Evolutionary conservation across 2,113 vertebrate species (phyloP).

Genomic region (Phoxinus phoxinus): DNA sequence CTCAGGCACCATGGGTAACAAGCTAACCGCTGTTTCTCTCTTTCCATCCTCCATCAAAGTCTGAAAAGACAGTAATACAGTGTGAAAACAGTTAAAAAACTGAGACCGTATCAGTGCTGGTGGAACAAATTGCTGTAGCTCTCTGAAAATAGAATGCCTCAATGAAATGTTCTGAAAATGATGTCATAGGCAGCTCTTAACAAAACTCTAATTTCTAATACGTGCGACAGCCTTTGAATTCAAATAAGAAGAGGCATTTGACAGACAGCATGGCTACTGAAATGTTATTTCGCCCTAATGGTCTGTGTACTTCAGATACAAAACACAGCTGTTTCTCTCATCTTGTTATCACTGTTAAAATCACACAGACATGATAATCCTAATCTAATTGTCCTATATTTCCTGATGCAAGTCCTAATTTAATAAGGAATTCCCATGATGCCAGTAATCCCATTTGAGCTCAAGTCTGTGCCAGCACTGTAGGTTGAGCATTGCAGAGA

Average conservation of each 20-base stretch:
- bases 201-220: not conserved
- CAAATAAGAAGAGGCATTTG: not conserved
- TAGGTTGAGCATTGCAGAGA: slow-evolving; percentile 36
- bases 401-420: slow-evolving; percentile 39
- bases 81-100: slow-evolving; percentile 9
- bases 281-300: slow-evolving; percentile 25
- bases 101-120: not conserved
- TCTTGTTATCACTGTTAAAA: slow-evolving; percentile 41
- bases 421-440: slow-evolving; percentile 47
- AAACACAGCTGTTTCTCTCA: slow-evolving; percentile 18
- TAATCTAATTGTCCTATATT: slow-evolving; percentile 48
- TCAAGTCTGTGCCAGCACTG: slow-evolving; percentile 32
- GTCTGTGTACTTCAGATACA: not conserved
- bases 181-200: not conserved
- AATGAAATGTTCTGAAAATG: slow-evolving; percentile 28
- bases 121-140: not conserved
- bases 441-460: slow-evolving; percentile 29
- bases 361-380: slow-evolving; percentile 41
- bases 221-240: not conserved
- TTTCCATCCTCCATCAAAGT: slow-evolving; percentile 79
- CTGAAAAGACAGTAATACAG: slow-evolving; percentile 63
- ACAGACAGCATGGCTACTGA: not conserved
- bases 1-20: slow-evolving; percentile 83
- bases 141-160: not conserved
- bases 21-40: slow-evolving; percentile 80